Percentiles rank a stretch among this genome's conserved stretches.
These are phyloP conservation scores for Petaurus breviceps DNA, from an alignment of 2,113 vertebrate species.

Conservation along the genomic window DNA sequence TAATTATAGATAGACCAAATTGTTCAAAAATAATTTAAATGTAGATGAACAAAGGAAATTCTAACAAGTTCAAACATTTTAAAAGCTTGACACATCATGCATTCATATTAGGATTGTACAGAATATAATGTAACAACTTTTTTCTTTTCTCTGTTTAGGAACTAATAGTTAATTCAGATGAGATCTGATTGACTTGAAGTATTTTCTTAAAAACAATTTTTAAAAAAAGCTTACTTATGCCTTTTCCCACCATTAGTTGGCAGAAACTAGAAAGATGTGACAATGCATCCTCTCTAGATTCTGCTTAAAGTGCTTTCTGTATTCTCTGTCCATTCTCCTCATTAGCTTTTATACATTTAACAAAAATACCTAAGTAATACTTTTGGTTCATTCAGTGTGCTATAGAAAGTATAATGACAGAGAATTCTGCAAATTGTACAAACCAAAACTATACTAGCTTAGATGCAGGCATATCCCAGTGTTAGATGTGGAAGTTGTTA, in stretches of 20 bases:
- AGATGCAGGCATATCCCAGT: not conserved
- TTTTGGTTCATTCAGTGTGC: not conserved
- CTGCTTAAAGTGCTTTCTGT: too few relatives aligned
- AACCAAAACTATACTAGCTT: not conserved
- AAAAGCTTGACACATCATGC: conserved; percentile 30
- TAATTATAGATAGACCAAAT: conserved; percentile 50
- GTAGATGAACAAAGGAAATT: not conserved
- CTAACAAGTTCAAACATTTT: conserved; percentile 35
- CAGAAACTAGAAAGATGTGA: not conserved
- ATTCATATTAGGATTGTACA: not conserved
- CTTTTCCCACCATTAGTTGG: not conserved
- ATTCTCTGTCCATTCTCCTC: too few relatives aligned
- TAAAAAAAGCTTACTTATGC: not conserved
- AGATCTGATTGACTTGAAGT: not conserved
- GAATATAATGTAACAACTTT: not conserved
- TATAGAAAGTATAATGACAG: not conserved
- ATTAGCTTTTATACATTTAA: not conserved
- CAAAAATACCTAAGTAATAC: not conserved
- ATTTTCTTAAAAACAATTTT: not conserved
- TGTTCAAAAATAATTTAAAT: conserved; percentile 59
- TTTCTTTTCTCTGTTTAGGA: not conserved
- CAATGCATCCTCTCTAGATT: not conserved
- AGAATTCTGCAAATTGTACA: too few relatives aligned
- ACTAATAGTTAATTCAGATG: conserved; percentile 15
- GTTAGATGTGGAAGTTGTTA: not conserved